Evolutionary conservation across 2,888 invertebrate species (phyloP).

Genomic region (Bugula neritina): DNA sequence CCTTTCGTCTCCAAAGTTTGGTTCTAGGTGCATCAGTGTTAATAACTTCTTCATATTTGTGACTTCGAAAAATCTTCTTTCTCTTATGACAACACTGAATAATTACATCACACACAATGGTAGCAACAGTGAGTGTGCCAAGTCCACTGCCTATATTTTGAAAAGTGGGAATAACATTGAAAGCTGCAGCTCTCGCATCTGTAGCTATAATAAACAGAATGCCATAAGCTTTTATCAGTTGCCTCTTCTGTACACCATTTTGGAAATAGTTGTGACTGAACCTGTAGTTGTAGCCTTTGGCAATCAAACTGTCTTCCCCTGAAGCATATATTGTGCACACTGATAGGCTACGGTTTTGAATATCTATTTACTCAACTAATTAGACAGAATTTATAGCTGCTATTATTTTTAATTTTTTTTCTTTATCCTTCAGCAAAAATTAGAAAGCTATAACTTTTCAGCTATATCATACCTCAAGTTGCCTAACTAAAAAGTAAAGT

Average conservation of each 20-base stretch:
- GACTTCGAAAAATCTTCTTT: conserved; percentile 45
- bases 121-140: conserved; percentile 55
- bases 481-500: no score
- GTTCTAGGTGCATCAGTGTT: conserved; percentile 43
- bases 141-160: conserved; percentile 57
- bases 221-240: conserved; percentile 55
- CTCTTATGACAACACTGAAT: conserved; percentile 53
- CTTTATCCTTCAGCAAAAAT: no score
- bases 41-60: conserved; percentile 60
- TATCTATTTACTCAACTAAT: no score
- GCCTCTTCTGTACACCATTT: conserved; percentile 42
- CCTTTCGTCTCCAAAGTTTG: no score
- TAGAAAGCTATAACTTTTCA: no score
- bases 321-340: no score
- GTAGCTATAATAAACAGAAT: conserved; percentile 56
- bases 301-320: conserved; percentile 19
- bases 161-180: conserved; percentile 54
- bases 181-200: conserved; percentile 55
- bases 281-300: conserved; percentile 37
- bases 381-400: no score
- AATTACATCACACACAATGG: conserved; percentile 55
- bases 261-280: conserved; percentile 52
- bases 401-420: no score
- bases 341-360: no score
- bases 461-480: no score